Conservation (phyloP, 2,113 vertebrate species). For the Meleagris gallopavo region DNA sequence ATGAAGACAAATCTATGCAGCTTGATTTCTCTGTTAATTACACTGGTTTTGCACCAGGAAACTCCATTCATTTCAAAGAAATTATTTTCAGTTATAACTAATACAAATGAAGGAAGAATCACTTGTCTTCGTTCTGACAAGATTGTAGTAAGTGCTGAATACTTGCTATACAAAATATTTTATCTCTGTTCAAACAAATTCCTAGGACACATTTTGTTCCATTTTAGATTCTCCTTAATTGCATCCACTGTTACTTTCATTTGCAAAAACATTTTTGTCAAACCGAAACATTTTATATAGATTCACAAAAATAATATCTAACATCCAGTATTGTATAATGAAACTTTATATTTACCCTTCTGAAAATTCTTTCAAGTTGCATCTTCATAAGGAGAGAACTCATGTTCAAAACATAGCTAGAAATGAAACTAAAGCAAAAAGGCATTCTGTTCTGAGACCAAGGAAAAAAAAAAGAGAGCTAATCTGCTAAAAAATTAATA, state of each 20-base stretch:
- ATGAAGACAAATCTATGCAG: not conserved
- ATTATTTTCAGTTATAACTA: not conserved
- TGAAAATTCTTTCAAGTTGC: not conserved
- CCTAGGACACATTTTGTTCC: not conserved
- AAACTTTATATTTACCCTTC: not conserved
- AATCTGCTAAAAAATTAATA: not conserved
- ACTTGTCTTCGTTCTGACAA: not conserved
- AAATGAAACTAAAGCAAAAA: not conserved
- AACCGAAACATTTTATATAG: not conserved
- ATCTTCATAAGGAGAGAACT: not conserved
- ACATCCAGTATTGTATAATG: not conserved
- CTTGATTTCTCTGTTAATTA: not conserved
- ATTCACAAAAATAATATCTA: not conserved
- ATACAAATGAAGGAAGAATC: not conserved
- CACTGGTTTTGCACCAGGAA: not conserved
- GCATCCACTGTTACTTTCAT: not conserved
- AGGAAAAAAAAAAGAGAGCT: not conserved
- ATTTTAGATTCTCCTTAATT: not conserved
- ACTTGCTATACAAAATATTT: not conserved
- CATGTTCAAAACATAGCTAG: not conserved
- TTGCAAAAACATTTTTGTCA: not conserved
- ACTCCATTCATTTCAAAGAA: not conserved
- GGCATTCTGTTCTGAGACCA: not conserved
- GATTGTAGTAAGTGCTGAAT: not conserved
- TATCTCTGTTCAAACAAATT: not conserved